Evolutionary conservation across 2,888 invertebrate species (phyloP), one percentile per base, ranked within the genome.

Genomic region (Trypoxylon attenuatum): DNA sequence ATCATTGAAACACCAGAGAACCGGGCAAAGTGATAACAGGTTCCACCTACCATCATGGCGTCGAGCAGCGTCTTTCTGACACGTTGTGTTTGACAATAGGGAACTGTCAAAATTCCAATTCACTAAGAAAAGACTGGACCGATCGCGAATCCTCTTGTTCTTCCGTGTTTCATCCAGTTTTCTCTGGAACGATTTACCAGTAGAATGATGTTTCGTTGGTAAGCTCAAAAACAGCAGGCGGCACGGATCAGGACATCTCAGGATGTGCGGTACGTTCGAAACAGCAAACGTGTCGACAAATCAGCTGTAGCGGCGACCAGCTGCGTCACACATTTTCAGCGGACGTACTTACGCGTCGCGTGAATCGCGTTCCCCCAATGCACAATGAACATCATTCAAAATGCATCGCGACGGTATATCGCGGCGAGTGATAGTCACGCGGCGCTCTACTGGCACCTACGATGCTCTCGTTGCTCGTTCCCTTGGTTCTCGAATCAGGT

Each of bases 21-120:
- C 69, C 68, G 62, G 62, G 57, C 41, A 55, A 76, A n/a, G 52
- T 72, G 76, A 76, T 76, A 76, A 76, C 68, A 86, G 83, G 85
- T 86, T 84, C 86, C 86, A 87, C 87, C 86, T 87, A 87, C 86
- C 85, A 87, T 87, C 86, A 87, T 87, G 86, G 87, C 86, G 86
- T 81, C 85, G 57, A 74, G 59, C 69, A 74, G 80, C 80, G 82
- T 84, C 79, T 75, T 65, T 65, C 73, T 73, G 76, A 73, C 76
- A 73, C 77, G 62, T 61, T 53, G 56, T 64, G 61, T 63, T 69
- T 70, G 49, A 55, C 54, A 42, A 45, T 23, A 50, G 10, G 33
- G 16, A 43, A 18, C 55, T 43, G 41, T 60, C 56, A 33, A 25
- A 54, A 39, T 54, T 39, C 10, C 4, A 38, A 27, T 29, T 45